A percentile compares a stretch with the other conserved stretches of the same genome.
These are phyloP conservation scores for Heteromormyrus szaboi DNA, from an alignment of 2,797 vertebrate genomes.

Conservation along the genomic window DNA sequence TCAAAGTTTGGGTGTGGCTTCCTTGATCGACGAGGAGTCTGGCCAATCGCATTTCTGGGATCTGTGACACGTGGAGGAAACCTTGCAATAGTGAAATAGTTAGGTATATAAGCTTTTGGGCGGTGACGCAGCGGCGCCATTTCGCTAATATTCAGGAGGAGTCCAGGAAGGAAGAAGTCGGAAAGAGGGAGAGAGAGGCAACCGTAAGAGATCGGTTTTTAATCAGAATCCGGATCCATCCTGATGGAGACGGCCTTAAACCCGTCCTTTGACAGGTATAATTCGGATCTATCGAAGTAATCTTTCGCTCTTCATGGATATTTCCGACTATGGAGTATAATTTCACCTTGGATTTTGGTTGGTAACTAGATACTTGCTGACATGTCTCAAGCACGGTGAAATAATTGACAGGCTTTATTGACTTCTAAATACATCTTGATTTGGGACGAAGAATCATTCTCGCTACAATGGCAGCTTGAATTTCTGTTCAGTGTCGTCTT, in stretches of 20 bases:
- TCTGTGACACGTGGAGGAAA: conserved; percentile 32
- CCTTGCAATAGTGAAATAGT: conserved; percentile 36
- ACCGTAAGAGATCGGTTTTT: conserved; percentile 22
- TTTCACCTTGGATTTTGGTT: background rate
- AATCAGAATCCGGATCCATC: conserved; percentile 49
- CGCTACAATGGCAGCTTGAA: background rate
- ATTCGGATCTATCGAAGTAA: conserved; percentile 43
- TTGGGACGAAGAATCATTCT: background rate
- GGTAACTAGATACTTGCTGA: background rate
- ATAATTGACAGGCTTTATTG: background rate
- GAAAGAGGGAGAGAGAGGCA: background rate
- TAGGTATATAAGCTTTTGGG: conserved; percentile 70
- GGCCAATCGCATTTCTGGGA: conserved; percentile 39
- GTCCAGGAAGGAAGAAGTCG: background rate
- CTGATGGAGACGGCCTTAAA: conserved; percentile 66
- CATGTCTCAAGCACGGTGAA: background rate
- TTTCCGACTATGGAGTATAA: background rate
- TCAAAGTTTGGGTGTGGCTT: background rate
- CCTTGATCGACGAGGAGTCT: conserved; percentile 15
- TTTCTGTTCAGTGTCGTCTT: background rate
- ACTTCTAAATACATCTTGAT: background rate
- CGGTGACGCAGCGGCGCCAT: conserved; percentile 80
- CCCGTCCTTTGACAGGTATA: conserved; percentile 68
- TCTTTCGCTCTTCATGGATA: conserved; percentile 30
- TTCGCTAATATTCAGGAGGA: conserved; percentile 66